Evolutionary conservation across 92 coral and sea anemone species (phyloP).

Genomic region (Phymanthus crucifer): DNA sequence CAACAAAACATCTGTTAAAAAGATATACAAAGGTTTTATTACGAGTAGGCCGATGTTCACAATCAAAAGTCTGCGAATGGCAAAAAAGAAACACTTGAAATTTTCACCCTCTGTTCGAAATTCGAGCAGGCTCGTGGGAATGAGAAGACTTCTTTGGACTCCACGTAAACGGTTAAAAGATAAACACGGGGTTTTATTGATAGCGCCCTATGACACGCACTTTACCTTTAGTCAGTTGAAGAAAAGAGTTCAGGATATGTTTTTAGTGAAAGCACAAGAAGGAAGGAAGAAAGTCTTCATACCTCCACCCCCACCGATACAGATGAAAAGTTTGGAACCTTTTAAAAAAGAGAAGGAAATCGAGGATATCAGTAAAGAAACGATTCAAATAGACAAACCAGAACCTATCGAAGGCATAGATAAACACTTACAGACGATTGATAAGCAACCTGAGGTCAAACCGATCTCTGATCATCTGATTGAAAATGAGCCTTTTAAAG

Average conservation of each 20-base stretch:
- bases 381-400: slow-evolving; percentile 38
- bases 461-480: slow-evolving; percentile 56
- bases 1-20: neutral
- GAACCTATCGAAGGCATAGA: slow-evolving; percentile 51
- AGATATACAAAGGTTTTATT: neutral
- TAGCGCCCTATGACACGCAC: neutral
- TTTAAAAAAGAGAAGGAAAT: slow-evolving; percentile 60
- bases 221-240: neutral
- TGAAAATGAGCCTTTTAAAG: slow-evolving; percentile 23
- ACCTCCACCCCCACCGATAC: slow-evolving; percentile 64
- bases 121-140: neutral
- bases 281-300: slow-evolving; percentile 38
- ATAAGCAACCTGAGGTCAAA: slow-evolving; percentile 44
- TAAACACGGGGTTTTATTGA: neutral
- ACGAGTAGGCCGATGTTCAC: neutral
- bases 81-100: neutral
- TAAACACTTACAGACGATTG: slow-evolving; percentile 45
- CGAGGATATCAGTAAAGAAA: slow-evolving; percentile 48
- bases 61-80: neutral
- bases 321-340: slow-evolving; percentile 44
- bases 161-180: neutral
- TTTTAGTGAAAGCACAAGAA: neutral
- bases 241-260: neutral
- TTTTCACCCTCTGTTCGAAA: neutral
- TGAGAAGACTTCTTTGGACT: slow-evolving; percentile 3